Evolutionary conservation across 2,797 vertebrate genomes (phyloP).

Genomic region (Cygnus olor): DNA sequence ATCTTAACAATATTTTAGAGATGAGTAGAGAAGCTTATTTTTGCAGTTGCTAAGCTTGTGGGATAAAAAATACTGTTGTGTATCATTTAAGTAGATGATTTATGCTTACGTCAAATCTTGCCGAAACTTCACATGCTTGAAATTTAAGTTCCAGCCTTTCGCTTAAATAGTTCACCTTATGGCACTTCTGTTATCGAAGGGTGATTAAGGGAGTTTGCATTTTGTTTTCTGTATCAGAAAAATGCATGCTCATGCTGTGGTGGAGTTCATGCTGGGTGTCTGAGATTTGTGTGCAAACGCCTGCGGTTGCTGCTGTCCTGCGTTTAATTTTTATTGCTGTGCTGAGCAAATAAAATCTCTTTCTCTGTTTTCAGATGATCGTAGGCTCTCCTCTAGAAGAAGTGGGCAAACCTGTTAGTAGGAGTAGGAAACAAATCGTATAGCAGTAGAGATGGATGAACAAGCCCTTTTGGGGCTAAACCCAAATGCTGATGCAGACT

Average conservation of each 20-base stretch:
- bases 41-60: background rate
- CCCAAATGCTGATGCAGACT: slow-evolving; percentile 95
- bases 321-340: slow-evolving; percentile 40
- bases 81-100: background rate
- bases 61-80: fast-evolving
- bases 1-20: background rate
- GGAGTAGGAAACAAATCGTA: slow-evolving; percentile 83
- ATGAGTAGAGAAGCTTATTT: background rate
- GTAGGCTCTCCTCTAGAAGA: slow-evolving; percentile 74
- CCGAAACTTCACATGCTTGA: background rate
- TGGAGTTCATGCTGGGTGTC: background rate
- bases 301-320: background rate
- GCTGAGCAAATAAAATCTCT: slow-evolving; percentile 30
- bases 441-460: slow-evolving; percentile 94
- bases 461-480: slow-evolving; percentile 97
- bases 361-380: slow-evolving; percentile 84
- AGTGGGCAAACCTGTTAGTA: slow-evolving; percentile 78
- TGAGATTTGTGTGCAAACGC: background rate
- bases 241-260: background rate
- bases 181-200: background rate
- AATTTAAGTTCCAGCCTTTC: background rate
- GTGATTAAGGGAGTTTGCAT: background rate
- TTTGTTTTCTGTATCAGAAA: background rate
- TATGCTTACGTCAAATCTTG: background rate
- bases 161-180: background rate